Percentiles rank a stretch among this genome's conserved stretches.
These are phyloP conservation scores for Discoglossus pictus DNA, from an alignment of 2,797 vertebrate species.

Conservation along the genomic window DNA sequence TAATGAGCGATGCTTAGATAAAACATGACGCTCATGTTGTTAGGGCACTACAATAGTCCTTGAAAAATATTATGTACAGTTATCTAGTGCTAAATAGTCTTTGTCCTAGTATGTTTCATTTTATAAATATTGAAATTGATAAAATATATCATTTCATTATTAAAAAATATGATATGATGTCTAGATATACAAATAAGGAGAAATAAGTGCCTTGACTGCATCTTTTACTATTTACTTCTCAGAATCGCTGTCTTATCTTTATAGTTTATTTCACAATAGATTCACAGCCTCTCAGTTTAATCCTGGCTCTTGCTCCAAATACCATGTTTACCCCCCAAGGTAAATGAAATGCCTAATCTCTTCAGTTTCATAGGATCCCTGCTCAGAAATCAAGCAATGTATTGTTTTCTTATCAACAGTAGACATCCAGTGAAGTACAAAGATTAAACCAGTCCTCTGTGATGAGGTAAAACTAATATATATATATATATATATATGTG, in stretches of 20 bases:
- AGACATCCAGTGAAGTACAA: constrained; percentile 39
- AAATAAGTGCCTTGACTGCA: too few species aligned
- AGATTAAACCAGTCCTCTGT: constrained; percentile 27
- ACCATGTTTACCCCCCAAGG: constrained; percentile 50
- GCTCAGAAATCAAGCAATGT: constrained; percentile 40
- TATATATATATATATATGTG: too few species aligned
- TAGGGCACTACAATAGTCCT: too few species aligned
- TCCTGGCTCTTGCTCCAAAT: constrained; percentile 41
- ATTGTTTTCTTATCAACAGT: constrained; percentile 49
- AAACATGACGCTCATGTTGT: too few species aligned
- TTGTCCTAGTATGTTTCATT: too few species aligned
- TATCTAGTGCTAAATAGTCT: too few species aligned
- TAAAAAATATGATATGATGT: constrained; percentile 6
- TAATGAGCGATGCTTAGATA: too few species aligned
- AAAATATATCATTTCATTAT: too few species aligned
- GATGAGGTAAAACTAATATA: constrained; percentile 31
- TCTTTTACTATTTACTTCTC: background rate
- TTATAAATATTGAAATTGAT: too few species aligned
- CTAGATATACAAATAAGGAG: background rate
- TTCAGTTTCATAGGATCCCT: constrained; percentile 45
- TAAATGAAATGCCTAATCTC: constrained; percentile 50
- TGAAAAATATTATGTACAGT: too few species aligned
- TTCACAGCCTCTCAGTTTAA: constrained; percentile 34
- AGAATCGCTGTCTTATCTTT: constrained; percentile 18
- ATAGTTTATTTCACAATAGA: constrained; percentile 15